Evolutionary conservation across 1,140 invertebrate species (phyloP), one percentile per base, ranked within the genome.

Genomic region (Trypoxylus dichotomus): DNA sequence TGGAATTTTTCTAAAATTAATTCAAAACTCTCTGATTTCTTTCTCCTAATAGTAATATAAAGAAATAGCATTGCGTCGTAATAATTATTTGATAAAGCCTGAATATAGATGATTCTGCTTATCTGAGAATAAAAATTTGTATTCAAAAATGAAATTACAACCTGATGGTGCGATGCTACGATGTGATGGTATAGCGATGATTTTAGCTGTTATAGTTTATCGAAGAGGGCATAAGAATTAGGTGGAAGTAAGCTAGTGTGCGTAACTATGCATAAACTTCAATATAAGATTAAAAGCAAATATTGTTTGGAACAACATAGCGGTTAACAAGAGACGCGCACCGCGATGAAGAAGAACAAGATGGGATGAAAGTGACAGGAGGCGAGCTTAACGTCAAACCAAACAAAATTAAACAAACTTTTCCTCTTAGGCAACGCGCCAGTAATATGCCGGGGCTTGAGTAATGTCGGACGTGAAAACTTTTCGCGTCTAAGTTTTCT

Each of bases 331-430:
- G 82, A 77, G 79, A 76, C 77, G 78, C 75, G 77, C 29, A 54
- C 80, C 78, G 60, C 25, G n/a, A 63, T 6, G 60, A 63, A 63
- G 60, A 78, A 78, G 77, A 81, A 80, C 76, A 78, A 83, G 83
- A 84, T 82, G 82, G 83, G 81, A 85, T 83, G 84, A 85, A 85
- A 85, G 83, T 85, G 85, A 85, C 85, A 85, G 83, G 85, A 85
- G 79, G 83, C 83, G 80, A 84, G 85, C 85, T 85, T 85, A 84
- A 84, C 85, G 83, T 85, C 84, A 85, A 85, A 84, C 83, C 83
- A 85, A 85, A 85, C 85, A 84, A 85, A 85, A 85, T 85, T 85
- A 85, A 85, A 85, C 82, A 83, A 84, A 85, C 81, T 85, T 85
- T 85, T 85, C 84, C 83, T 85, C 83, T 85, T 85, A 85, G 82